Base-by-base conservation (phyloP, 1,140 invertebrate species). In the Drosophila ohnishii region DNA sequence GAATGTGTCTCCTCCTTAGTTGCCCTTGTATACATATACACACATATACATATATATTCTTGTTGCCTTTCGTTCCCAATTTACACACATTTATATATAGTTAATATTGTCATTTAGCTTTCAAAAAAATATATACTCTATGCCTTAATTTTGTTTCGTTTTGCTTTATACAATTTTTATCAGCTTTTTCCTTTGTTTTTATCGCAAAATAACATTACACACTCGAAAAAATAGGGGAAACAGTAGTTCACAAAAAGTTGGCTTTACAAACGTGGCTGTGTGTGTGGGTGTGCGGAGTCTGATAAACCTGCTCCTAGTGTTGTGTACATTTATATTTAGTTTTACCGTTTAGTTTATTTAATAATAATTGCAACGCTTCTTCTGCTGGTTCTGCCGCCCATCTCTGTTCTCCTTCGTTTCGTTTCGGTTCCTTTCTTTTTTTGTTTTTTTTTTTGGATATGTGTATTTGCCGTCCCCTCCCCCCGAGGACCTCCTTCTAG, bases 31-130 rank as follows among this genome's bases (percentile, higher is more conserved):
- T 74, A 75, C 35, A 65, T n/a, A n/a, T 8, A 39, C 2, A 39
- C 5, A n/a, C 2, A 44, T 11, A 53, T 25, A 59, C 22, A 65
- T 34, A 48, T 19, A 37, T 32, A 50, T 32, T 32, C 28, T 55
- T 14, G 32, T 55, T 37, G 32, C 32, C 32, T 64, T 48, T 64
- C 42, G 44, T 63, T 64, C 16, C 58, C 62, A 60, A 63, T 63
- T 63, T 71, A 57, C 34, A 75, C 53, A 51, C 48, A 66, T 48
- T 61, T 57, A 69, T 81, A 77, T 85, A 86, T 75, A 82, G 64
- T 82, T 87, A 86, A 86, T 86, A 86, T 86, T 87, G 83, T 87
- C 83, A 83, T 87, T 82, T 87, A 87, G 84, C 84, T 57, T 87
- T 88, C 76, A 83, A 70, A 86, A 86, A 85, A 86, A 87, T 87